Conservation (phyloP, 2,797 vertebrate species). For the Tamandua tetradactyla region DNA sequence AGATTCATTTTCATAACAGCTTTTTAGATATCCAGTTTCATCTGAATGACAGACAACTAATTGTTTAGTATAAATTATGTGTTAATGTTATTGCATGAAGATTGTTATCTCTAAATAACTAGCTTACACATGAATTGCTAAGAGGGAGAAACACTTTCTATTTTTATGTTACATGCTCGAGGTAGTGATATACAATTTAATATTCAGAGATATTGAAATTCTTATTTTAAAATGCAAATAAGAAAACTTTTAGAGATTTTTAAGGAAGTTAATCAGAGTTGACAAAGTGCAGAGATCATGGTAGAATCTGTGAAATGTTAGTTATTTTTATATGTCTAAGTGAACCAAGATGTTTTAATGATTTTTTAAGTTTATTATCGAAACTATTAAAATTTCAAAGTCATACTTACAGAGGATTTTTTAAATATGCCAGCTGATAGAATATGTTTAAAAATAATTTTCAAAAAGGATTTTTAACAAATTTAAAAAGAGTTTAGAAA, state of each 20-base stretch:
- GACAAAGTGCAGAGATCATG: background rate
- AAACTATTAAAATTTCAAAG: background rate
- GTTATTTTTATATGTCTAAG: background rate
- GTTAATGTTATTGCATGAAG: conserved; percentile 57
- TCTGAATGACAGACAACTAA: conserved; percentile 45
- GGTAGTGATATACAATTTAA: conserved; percentile 45
- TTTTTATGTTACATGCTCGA: conserved; percentile 64
- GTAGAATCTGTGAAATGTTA: conserved; percentile 20
- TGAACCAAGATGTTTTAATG: background rate
- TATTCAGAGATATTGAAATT: conserved; percentile 62
- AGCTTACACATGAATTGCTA: conserved; percentile 65
- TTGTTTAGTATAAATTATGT: conserved; percentile 67
- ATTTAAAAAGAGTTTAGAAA: background rate
- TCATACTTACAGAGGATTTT: background rate
- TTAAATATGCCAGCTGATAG: background rate
- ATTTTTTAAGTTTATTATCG: background rate
- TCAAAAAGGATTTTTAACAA: background rate
- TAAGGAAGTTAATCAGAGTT: conserved; percentile 44
- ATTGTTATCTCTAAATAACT: conserved; percentile 59
- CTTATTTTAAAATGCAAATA: conserved; percentile 59
- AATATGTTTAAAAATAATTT: background rate
- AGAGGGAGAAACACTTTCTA: conserved; percentile 54
- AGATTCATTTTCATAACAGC: background rate
- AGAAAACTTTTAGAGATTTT: conserved; percentile 23
- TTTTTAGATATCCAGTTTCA: background rate